phyloP scores from a whole-genome alignment of 2,888 invertebrate genomes.

The Flabesymbios commensalis region DNA sequence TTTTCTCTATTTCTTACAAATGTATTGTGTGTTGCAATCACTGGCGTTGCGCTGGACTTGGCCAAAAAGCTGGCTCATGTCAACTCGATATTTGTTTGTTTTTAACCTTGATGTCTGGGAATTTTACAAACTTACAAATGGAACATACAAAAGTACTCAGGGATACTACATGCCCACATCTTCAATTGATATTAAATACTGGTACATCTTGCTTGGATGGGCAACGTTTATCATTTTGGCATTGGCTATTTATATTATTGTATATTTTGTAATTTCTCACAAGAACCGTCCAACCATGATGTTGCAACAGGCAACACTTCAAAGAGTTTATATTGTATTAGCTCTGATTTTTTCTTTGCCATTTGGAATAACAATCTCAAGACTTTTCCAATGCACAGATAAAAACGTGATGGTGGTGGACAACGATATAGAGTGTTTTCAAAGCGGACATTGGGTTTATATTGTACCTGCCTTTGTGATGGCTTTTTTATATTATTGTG shows the following conservation, averaged over 20 bases:
- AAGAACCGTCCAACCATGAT: conserved; percentile 41
- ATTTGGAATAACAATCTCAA: conserved; percentile 41
- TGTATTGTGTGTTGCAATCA: conserved; percentile 50
- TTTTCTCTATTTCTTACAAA: conserved; percentile 45
- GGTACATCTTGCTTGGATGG: conserved; percentile 44
- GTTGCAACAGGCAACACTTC: conserved; percentile 45
- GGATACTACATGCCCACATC: conserved; percentile 42
- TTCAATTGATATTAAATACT: conserved; percentile 39
- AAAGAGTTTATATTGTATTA: conserved; percentile 40
- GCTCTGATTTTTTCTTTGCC: conserved; percentile 48
- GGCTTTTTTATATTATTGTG: conserved; percentile 38
- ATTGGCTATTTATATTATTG: conserved; percentile 32
- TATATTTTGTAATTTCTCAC: conserved; percentile 38
- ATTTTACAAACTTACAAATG: conserved; percentile 43
- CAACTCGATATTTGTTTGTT: conserved; percentile 43
- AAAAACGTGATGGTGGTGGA: conserved; percentile 41
- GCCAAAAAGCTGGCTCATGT: conserved; percentile 44
- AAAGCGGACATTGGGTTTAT: conserved; percentile 45
- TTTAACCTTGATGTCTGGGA: conserved; percentile 55
- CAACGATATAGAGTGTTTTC: conserved; percentile 43
- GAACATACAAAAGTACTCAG: conserved; percentile 43
- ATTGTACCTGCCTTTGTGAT: conserved; percentile 38
- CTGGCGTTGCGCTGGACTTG: conserved; percentile 53
- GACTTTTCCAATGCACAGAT: conserved; percentile 48
- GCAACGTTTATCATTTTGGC: conserved; percentile 33